Evolutionary conservation across 2,888 invertebrate genomes (phyloP).

Genomic region (Rugalucina vietnamica): DNA sequence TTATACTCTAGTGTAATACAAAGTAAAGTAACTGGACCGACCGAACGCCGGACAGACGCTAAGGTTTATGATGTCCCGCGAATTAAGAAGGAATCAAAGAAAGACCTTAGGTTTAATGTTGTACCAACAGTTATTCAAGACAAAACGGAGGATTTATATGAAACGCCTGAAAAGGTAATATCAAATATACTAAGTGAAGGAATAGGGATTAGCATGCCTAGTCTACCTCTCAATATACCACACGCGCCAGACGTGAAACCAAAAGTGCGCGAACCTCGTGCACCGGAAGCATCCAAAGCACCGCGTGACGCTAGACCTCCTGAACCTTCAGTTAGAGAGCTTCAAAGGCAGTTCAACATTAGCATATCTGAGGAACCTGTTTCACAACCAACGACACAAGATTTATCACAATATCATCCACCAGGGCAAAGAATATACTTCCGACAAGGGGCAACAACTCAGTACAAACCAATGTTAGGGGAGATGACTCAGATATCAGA

Average conservation of each 20-base stretch:
- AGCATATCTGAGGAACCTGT: neutral
- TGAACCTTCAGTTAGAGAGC: neutral
- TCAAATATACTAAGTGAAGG: slow-evolving; percentile 57
- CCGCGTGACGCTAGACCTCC: neutral
- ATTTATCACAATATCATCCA: neutral
- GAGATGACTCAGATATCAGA: slow-evolving; percentile 59
- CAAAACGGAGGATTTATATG: slow-evolving; percentile 51
- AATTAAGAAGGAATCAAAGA: slow-evolving; percentile 66
- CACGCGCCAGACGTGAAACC: neutral
- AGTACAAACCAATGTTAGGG: slow-evolving; percentile 55
- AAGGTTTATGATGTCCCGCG: slow-evolving; percentile 34
- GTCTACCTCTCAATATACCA: neutral
- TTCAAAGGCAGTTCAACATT: neutral
- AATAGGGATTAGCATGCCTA: slow-evolving; percentile 34
- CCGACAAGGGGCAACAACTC: slow-evolving; percentile 43
- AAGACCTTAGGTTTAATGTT: slow-evolving; percentile 67
- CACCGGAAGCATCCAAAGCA: neutral
- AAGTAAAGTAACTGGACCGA: slow-evolving; percentile 67
- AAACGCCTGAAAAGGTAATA: slow-evolving; percentile 53
- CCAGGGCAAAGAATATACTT: slow-evolving; percentile 32
- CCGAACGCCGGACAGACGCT: slow-evolving; percentile 36
- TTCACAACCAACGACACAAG: neutral
- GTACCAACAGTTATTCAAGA: slow-evolving; percentile 63
- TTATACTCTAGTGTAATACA: slow-evolving; percentile 65
- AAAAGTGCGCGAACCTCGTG: neutral